Evolutionary conservation across 2,888 invertebrate species (phyloP), one percentile per base, ranked within the genome.

Genomic region (Eulithis prunata): DNA sequence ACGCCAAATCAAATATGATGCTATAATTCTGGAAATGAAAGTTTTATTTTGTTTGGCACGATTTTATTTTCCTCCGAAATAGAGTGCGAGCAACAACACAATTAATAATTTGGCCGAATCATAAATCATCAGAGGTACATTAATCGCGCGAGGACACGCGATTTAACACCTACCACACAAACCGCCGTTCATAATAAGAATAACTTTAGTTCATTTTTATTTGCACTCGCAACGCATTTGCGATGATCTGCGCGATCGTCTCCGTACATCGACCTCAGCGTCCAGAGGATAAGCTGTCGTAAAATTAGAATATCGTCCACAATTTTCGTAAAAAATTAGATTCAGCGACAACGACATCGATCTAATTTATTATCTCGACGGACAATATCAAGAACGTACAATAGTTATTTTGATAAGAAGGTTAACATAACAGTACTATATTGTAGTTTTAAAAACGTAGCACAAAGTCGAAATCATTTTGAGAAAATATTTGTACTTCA

Each of bases 251-350:
- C 81, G 76, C 77, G 83, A 83, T 85, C 82, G 80, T 82, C 81
- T 76, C 69, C 80, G 88, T 82, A 73, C 88, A 79, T 81, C 86
- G 90, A 90, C 89, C 88, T 80, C 81, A 78, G 81, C 80, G 78
- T 80, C 78, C 81, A 82, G 78, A 78, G 75, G 79, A 79, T 84
- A 84, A 84, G 78, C 78, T 76, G 80, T 85, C 86, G 5, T 85
- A 83, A 87, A 89, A 88, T 89, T 84, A 89, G 86, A 88, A 86
- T 87, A 86, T 84, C 80, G 83, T 81, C 4, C 8, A 13, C 47
- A 49, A 41, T 85, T 32, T 81, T 54, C 71, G 72, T 68, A 66
- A 32, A 32, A 32, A 69, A 64, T 41, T 59, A 66, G 21, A 59
- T 70, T 73, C 66, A 59, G 59, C 64, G 69, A 66, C 71, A 69